Percentiles rank a stretch among this genome's conserved stretches.
These are phyloP conservation scores for Carabus problematicus DNA, from an alignment of 2,888 invertebrate species.

Conservation along the genomic window DNA sequence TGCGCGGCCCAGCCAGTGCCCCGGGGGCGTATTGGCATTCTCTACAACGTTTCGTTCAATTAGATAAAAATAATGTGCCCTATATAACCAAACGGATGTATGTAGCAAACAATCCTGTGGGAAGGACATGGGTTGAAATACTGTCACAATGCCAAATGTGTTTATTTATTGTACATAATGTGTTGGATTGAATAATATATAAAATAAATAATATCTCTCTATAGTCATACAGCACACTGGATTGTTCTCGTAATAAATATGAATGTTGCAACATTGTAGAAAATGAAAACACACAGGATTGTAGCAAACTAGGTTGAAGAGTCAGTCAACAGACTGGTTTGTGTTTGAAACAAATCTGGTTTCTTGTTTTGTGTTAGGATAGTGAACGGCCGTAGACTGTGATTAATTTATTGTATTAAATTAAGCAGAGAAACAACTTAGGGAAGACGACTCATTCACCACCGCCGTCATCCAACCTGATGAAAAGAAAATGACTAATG, in stretches of 20 bases:
- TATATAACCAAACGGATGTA: too few relatives aligned
- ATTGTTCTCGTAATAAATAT: too few relatives aligned
- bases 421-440: constrained; percentile 18
- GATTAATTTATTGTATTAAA: constrained; percentile 40
- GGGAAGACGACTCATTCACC: constrained; percentile 33
- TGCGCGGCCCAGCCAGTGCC: background rate
- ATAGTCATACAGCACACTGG: too few relatives aligned
- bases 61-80: background rate
- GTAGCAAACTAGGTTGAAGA: too few relatives aligned
- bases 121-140: too few relatives aligned
- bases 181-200: too few relatives aligned
- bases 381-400: constrained; percentile 15
- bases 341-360: constrained; percentile 22
- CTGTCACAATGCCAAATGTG: too few relatives aligned
- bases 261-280: too few relatives aligned
- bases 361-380: constrained; percentile 27
- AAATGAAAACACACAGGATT: too few relatives aligned
- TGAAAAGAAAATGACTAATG: constrained; percentile 38
- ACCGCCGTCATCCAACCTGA: constrained; percentile 16
- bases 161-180: too few relatives aligned
- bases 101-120: too few relatives aligned
- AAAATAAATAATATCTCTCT: too few relatives aligned
- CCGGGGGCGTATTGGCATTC: background rate
- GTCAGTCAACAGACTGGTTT: background rate
- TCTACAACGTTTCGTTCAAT: background rate